Evolutionary conservation across 2,888 invertebrate genomes (phyloP), one percentile per base, ranked within the genome.

Genomic region (Biston betularia): DNA sequence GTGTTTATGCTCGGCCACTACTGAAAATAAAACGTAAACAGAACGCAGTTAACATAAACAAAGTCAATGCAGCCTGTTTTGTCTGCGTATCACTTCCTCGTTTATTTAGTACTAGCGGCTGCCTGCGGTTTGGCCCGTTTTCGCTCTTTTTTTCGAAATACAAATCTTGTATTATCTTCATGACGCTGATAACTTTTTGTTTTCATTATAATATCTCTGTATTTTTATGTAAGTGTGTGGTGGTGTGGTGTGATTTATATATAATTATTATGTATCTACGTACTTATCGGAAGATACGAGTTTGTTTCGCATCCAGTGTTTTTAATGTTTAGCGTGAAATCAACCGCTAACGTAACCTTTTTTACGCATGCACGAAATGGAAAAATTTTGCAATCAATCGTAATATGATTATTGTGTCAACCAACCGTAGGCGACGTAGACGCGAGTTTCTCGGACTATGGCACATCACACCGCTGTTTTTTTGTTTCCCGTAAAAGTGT

Each of bases 11-110:
- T 71, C 64, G 67, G 75, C 74, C 76, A 74, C 57, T 59, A 65
- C 69, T 69, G 65, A 71, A 79, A 80, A 81, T 78, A 76, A 79
- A 81, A 80, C 72, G 75, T 84, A 84, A 85, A 88, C 86, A 85
- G 75, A 81, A 73, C 75, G 69, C 74, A 73, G 78, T 75, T 78
- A 84, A 86, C 75, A 81, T 89, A 89, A 89, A 89, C 89, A 88
- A 70, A 76, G 77, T 79, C 79, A 78, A 83, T 81, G 80, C 76
- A 75, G 78, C 79, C 76, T 73, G 52, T 71, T 78, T 72, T 76
- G 77, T 76, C 62, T 38, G 76, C 60, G 78, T 84, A 80, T 83
- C 79, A 81, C 87, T 90, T 89, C 89, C 89, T 88, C 79, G 81
- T 85, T 81, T 82, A 82, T 85, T 83, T 85, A 83, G 80, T 76